Percentiles rank a stretch among this genome's conserved stretches.
Evolutionary conservation across 1,140 invertebrate genomes (phyloP).

Genomic region (Neoseiulus cucumeris): DNA sequence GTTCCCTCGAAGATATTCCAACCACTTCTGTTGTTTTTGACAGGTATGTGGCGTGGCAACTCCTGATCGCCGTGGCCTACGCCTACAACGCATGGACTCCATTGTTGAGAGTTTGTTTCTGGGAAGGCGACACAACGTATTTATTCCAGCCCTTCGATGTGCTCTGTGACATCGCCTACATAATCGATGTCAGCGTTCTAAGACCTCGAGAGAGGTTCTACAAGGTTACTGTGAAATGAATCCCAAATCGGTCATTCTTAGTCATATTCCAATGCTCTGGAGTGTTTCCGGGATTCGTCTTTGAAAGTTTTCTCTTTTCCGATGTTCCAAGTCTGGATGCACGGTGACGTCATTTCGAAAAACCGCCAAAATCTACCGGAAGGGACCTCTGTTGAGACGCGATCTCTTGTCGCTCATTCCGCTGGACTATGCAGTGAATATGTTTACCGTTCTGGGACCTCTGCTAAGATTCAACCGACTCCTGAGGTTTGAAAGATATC

Average conservation of each 20-base stretch:
- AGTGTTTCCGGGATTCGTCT: too few relatives aligned
- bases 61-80: not conserved
- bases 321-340: not conserved
- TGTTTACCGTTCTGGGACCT: not conserved
- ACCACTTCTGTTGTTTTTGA: too few relatives aligned
- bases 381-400: not conserved
- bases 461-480: not conserved
- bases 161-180: not conserved
- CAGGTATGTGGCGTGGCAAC: not conserved
- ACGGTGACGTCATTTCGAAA: not conserved
- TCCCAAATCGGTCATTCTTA: too few relatives aligned
- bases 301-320: too few relatives aligned
- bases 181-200: not conserved
- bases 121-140: not conserved
- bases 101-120: not conserved
- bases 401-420: not conserved
- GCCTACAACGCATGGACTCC: constrained; percentile 8
- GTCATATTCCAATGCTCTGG: too few relatives aligned
- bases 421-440: not conserved
- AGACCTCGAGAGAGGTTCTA: not conserved
- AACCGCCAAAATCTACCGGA: not conserved
- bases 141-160: not conserved
- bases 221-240: not conserved
- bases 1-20: too few relatives aligned
- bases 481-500: not conserved